These are phyloP conservation scores for Dusona sp. DNA, from an alignment of 2,888 invertebrate species.

Conservation along the genomic window DNA sequence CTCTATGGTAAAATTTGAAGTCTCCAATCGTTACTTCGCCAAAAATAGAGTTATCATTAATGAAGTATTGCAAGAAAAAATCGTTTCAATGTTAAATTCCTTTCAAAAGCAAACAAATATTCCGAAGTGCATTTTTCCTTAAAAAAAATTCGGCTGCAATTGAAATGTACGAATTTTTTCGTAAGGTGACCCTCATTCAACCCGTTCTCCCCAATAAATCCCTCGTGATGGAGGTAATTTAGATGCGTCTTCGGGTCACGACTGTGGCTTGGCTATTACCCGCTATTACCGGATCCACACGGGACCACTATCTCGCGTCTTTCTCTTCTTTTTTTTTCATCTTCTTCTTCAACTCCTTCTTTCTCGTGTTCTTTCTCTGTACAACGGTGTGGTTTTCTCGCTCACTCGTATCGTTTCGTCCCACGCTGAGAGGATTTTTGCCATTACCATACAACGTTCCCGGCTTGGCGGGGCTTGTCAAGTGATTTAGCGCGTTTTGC, in stretches of 20 bases:
- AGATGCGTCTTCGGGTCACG: slow-evolving; percentile 80
- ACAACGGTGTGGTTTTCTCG: slow-evolving; percentile 20
- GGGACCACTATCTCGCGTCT: slow-evolving; percentile 57
- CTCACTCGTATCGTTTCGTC: slow-evolving; percentile 71
- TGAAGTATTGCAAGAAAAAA: no score
- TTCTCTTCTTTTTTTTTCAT: slow-evolving; percentile 33
- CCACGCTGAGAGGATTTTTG: slow-evolving; percentile 72
- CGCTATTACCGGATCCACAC: slow-evolving; percentile 78
- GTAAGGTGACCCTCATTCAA: slow-evolving; percentile 13
- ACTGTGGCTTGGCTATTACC: slow-evolving; percentile 76
- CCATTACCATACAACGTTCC: slow-evolving; percentile 72
- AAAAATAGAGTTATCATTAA: not conserved
- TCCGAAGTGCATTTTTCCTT: not conserved
- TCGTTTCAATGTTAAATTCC: no score
- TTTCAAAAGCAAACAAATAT: not conserved
- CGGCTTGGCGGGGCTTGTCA: slow-evolving; percentile 45
- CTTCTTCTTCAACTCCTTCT: slow-evolving; percentile 24
- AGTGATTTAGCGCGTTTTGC: slow-evolving; percentile 52
- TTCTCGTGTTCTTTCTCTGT: slow-evolving; percentile 27
- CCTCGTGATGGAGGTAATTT: slow-evolving; percentile 78
- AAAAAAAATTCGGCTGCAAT: not conserved
- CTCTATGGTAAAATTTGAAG: no score
- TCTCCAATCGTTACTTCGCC: not conserved
- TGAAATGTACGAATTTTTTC: not conserved
- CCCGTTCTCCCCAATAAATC: slow-evolving; percentile 12